These are phyloP conservation scores for Agrochola litura DNA, from an alignment of 2,888 invertebrate species.

Conservation along the genomic window DNA sequence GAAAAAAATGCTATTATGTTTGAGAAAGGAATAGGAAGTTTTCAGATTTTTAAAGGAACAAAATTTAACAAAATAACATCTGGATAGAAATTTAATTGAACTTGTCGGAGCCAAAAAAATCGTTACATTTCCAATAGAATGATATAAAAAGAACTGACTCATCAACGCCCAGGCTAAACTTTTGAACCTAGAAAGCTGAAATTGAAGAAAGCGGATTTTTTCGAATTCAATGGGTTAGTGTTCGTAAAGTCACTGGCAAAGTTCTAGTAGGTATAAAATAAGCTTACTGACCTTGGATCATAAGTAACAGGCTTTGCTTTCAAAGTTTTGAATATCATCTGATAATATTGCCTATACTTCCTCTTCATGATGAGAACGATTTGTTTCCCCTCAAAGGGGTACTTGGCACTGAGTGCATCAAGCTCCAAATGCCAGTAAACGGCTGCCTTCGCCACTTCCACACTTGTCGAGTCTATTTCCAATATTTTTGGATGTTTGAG, in stretches of 20 bases:
- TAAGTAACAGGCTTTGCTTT: conserved; percentile 87
- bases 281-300: conserved; percentile 81
- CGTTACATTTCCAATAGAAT: background rate
- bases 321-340: conserved; percentile 87
- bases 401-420: conserved; percentile 77
- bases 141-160: too few relatives aligned
- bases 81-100: background rate
- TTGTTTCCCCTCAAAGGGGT: conserved; percentile 87
- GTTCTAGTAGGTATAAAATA: background rate
- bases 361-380: conserved; percentile 88
- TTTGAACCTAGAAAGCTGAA: background rate
- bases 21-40: background rate
- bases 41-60: background rate
- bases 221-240: background rate
- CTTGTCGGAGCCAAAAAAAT: background rate
- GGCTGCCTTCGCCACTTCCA: conserved; percentile 87
- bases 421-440: conserved; percentile 85
- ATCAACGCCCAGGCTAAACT: background rate
- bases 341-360: conserved; percentile 87
- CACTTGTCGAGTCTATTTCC: conserved; percentile 85
- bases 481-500: conserved; percentile 86
- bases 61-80: background rate
- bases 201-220: background rate
- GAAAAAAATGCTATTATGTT: background rate
- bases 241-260: background rate